Evolutionary conservation across 2,797 vertebrate genomes (phyloP), one percentile per base, ranked within the genome.

Genomic region (Poliocrania exsul): DNA sequence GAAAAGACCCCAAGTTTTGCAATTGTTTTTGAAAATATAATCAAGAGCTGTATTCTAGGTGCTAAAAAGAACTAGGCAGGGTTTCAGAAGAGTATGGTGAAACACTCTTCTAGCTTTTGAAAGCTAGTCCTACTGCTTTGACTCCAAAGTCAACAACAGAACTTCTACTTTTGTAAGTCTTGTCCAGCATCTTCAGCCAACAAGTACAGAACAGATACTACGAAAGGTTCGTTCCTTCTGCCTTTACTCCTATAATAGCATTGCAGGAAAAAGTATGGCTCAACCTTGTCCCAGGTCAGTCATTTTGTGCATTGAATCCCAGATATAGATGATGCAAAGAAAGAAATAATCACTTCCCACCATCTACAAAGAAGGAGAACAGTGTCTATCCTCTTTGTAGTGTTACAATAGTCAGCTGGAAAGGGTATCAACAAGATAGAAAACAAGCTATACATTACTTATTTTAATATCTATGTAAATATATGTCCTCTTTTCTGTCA

Each of bases 221-320:
- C 9, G 42, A 8, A 16, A 65, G 29, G 3, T 38, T 67, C 15
- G 29, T 81, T 66, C 25, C 24, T 73, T 56, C 35, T 44, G 2
- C 7, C 17, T 10, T 42, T 4, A 3, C 62, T 47, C 2, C 13
- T 9, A 0, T 33, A 54, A 40, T 1, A 70, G 14, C 13, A 40
- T 23, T 72, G 14, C 16, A 40, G 35, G 13, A 67, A 42, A 74
- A 75, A 58, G 3, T 1, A 4, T 10, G 13, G 9, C 13, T 84
- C n/a, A 35, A 1, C 31, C 29, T 42, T 6, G 6, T 44, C 5
- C 25, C 46, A 44, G 42, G 20, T 60, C 46, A 57, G 13, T 26
- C 24, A 8, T 44, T 38, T 14, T 10, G 17, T 33, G 1, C 13
- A 5, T 11, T 31, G 38, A 69, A 24, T 38, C n/a, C 13, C 29